Conservation (phyloP, 2,113 vertebrate genomes). For the Saguinus midas region DNA sequence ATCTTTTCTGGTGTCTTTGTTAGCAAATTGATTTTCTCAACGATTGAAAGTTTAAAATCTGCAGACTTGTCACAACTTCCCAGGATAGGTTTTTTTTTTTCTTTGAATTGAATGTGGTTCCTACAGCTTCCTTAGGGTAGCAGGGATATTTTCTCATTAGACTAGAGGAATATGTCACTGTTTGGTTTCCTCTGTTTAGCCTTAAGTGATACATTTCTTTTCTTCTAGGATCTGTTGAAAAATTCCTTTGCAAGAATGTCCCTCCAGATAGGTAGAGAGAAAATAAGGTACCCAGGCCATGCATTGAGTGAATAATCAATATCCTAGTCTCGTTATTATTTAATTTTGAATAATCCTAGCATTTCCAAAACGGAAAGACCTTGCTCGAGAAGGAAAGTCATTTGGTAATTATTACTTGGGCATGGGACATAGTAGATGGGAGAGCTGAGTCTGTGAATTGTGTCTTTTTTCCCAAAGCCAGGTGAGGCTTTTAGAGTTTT, state of each 20-base stretch:
- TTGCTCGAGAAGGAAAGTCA: not conserved
- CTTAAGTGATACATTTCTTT: not conserved
- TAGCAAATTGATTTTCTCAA: not conserved
- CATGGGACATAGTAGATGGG: not conserved
- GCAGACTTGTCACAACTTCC: not conserved
- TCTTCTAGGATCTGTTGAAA: conserved; percentile 10
- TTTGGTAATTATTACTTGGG: not conserved
- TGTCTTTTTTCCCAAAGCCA: not conserved
- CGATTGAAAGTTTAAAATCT: conserved; percentile 4
- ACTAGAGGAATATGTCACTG: not conserved
- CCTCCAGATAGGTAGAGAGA: not conserved
- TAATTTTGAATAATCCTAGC: not conserved
- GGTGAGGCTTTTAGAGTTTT: not conserved
- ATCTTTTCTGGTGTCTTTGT: not conserved
- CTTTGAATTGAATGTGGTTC: not conserved
- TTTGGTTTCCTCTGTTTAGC: not conserved
- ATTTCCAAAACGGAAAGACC: not conserved
- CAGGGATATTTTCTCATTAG: not conserved
- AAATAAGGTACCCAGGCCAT: not conserved
- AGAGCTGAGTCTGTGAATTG: not conserved
- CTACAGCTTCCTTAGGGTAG: not conserved
- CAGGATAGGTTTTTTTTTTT: not conserved
- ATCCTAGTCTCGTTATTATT: not conserved
- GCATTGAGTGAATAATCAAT: not conserved
- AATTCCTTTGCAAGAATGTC: conserved; percentile 20